phyloP scores from a whole-genome alignment of 2,797 vertebrate species.

The Ammospiza maritima region DNA sequence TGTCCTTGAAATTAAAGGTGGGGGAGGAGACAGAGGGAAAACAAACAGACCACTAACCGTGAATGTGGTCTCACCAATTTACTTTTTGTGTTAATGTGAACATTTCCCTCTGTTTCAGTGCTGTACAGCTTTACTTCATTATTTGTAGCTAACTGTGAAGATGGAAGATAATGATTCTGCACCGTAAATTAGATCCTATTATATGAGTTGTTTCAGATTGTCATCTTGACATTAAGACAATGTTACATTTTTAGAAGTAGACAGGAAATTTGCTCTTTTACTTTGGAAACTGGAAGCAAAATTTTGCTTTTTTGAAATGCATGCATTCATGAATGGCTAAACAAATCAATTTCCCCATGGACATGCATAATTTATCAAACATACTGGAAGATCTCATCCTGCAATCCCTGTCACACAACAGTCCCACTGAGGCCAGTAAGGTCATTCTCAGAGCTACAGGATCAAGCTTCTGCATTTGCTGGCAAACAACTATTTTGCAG shows the following conservation, averaged over 20 bases:
- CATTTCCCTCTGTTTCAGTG: neutral
- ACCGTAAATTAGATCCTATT: constrained; percentile 40
- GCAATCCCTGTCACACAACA: neutral
- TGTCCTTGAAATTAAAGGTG: neutral
- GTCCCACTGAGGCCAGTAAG: neutral
- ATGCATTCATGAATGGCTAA: neutral
- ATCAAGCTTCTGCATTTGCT: neutral
- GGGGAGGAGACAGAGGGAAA: neutral
- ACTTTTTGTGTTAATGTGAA: neutral
- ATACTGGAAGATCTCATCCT: neutral
- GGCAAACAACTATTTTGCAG: neutral
- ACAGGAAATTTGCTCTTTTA: constrained; percentile 35
- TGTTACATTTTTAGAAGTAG: constrained; percentile 43
- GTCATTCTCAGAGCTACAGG: neutral
- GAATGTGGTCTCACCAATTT: neutral
- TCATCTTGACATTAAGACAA: constrained; percentile 24
- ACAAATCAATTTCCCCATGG: neutral
- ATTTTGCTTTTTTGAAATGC: neutral
- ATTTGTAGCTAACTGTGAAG: constrained; percentile 14
- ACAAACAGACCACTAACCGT: neutral
- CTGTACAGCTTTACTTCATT: neutral
- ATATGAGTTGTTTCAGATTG: constrained; percentile 21
- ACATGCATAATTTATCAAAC: neutral
- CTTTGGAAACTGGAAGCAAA: neutral
- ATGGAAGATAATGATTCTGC: neutral